Conservation (phyloP, 2,113 vertebrate species). For the Corythornis cristatus region DNA sequence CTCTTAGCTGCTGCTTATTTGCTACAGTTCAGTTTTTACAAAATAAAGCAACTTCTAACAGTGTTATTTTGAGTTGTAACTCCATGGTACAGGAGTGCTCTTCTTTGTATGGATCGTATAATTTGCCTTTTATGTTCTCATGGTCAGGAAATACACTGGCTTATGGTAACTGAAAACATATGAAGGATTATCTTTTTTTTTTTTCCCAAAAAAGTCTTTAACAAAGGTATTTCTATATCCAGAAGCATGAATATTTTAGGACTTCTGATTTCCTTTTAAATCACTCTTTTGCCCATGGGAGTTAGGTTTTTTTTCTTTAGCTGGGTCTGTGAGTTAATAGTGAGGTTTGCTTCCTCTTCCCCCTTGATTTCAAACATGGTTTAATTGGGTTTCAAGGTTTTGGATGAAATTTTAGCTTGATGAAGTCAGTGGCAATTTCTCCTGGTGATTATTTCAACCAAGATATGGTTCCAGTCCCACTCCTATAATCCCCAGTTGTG, state of each 20-base stretch:
- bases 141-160: neutral
- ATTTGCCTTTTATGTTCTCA: neutral
- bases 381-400: neutral
- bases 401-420: neutral
- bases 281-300: neutral
- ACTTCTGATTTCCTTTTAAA: neutral
- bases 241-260: no score
- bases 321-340: neutral
- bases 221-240: neutral
- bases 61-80: neutral
- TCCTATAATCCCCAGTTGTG: neutral
- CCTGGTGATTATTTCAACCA: neutral
- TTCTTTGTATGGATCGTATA: neutral
- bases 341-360: neutral
- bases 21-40: neutral
- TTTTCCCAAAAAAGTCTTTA: neutral
- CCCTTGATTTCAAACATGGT: neutral
- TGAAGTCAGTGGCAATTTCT: neutral
- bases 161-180: neutral
- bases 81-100: neutral
- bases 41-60: neutral
- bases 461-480: neutral
- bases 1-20: neutral
- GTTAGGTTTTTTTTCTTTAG: neutral
- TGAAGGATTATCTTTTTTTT: neutral